phyloP scores from a whole-genome alignment of 2,888 invertebrate genomes.

The Dysmachus trigonus region DNA sequence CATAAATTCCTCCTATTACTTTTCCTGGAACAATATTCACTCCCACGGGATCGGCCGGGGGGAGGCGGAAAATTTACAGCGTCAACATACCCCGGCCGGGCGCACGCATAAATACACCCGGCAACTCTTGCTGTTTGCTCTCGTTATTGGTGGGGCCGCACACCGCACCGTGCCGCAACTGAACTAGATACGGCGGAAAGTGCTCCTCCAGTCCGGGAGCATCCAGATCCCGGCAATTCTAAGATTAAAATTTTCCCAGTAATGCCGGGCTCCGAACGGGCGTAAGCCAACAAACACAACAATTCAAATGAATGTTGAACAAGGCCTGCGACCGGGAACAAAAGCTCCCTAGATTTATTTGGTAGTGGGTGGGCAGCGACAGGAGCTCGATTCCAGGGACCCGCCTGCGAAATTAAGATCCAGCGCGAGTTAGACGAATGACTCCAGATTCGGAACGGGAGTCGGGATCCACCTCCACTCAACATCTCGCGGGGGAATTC shows the following conservation, averaged over 20 bases:
- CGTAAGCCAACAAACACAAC: constrained; percentile 8
- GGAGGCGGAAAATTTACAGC: constrained; percentile 24
- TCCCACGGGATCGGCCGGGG: neutral
- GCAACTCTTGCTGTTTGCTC: constrained; percentile 20
- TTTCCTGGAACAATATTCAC: constrained; percentile 34
- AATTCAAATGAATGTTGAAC: constrained; percentile 40
- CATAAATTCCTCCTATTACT: constrained; percentile 43
- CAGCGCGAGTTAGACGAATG: constrained; percentile 29
- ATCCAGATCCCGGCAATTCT: constrained; percentile 35
- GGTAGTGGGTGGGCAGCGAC: neutral
- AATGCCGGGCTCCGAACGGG: neutral
- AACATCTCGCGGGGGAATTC: constrained; percentile 31
- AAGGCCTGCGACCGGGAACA: constrained; percentile 17
- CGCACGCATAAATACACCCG: constrained; percentile 31
- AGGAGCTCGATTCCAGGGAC: neutral
- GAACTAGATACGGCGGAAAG: constrained; percentile 10
- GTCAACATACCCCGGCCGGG: constrained; percentile 26
- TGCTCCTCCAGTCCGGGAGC: neutral
- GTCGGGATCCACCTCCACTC: constrained; percentile 9
- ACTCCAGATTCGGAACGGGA: neutral
- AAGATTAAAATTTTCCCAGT: constrained; percentile 15
- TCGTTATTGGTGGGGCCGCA: constrained; percentile 31
- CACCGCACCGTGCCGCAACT: neutral
- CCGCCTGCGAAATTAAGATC: constrained; percentile 21
- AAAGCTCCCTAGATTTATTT: constrained; percentile 25